Evolutionary conservation across 2,888 invertebrate species (phyloP), one percentile per base, ranked within the genome.

Genomic region (Clunio marinus): DNA sequence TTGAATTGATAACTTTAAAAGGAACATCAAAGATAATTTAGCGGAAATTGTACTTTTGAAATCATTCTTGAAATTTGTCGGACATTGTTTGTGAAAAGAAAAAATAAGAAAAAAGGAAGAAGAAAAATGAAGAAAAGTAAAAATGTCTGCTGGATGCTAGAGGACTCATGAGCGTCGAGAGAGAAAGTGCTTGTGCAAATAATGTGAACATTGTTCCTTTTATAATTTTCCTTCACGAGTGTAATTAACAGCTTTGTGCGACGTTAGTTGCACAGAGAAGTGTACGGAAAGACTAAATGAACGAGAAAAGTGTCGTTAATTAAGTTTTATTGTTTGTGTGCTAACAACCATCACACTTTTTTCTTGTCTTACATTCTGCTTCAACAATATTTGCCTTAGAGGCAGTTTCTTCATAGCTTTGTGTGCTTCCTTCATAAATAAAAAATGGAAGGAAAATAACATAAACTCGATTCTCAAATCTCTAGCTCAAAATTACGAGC

Each of bases 81-180:
- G 32, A 15, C 13, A 58, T 60, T 22, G 17, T 41, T 62, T 60
- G 20, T 28, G 13, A 28, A 45, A 63, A 46, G 62, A 62, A 24
- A 59, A 46, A 45, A 27, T 32, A 22, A 4, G 25, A 41, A 45
- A 62, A 45, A 46, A 13, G 46, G 17, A 62, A 62, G 24, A 41
- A 17, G 1, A 63, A 62, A 46, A 41, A n/a, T n/a, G n/a, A 41
- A 25, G 63, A 45, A 63, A 63, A 63, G 37, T 17, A 63, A 63
- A 63, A 63, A 46, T 63, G 63, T 62, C 62, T 62, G 62, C 62
- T 62, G 28, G 22, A 41, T 59, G 59, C 59, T 41, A 15, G 41
- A 51, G 10, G 15, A 41, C 17, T 17, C 17, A 51, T 8, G 20
- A 51, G 20, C 51, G 20, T 17, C 32, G 20, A 17, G 51, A 51